Evolutionary conservation across 2,888 invertebrate species (phyloP).

Genomic region (Temnothorax ravouxi): DNA sequence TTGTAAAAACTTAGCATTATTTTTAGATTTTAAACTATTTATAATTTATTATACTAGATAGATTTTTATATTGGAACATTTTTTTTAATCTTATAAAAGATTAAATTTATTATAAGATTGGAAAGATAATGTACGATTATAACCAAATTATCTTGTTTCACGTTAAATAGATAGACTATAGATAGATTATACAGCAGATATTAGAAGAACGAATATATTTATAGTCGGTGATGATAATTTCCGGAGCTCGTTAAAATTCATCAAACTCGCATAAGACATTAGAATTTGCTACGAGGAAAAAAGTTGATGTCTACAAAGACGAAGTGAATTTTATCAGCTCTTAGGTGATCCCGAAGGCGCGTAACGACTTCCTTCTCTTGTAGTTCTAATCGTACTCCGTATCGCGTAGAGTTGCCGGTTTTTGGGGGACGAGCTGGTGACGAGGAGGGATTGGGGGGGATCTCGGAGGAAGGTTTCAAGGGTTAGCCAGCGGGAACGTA

Average conservation of each 20-base stretch:
- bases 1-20: background rate
- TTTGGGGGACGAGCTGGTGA: conserved; percentile 60
- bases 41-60: background rate
- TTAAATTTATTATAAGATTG: background rate
- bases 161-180: background rate
- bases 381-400: conserved; percentile 69
- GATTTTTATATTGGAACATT: background rate
- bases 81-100: background rate
- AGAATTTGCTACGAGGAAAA: conserved; percentile 42
- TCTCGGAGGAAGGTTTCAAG: conserved; percentile 71
- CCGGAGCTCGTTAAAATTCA: conserved; percentile 42
- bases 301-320: conserved; percentile 36
- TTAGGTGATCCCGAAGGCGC: conserved; percentile 54
- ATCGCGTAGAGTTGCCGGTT: conserved; percentile 59
- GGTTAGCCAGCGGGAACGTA: conserved; percentile 71
- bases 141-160: conserved; percentile 17
- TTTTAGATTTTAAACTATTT: background rate
- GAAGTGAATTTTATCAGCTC: conserved; percentile 67
- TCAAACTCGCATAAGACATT: conserved; percentile 20
- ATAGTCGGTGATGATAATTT: conserved; percentile 11
- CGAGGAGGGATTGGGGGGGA: conserved; percentile 69
- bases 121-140: background rate
- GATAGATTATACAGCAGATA: conserved; percentile 7
- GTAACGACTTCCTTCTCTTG: conserved; percentile 72
- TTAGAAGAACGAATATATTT: conserved; percentile 2